Base-by-base conservation (phyloP, 2,888 invertebrate genomes). In the Scaptomyza flava region DNA sequence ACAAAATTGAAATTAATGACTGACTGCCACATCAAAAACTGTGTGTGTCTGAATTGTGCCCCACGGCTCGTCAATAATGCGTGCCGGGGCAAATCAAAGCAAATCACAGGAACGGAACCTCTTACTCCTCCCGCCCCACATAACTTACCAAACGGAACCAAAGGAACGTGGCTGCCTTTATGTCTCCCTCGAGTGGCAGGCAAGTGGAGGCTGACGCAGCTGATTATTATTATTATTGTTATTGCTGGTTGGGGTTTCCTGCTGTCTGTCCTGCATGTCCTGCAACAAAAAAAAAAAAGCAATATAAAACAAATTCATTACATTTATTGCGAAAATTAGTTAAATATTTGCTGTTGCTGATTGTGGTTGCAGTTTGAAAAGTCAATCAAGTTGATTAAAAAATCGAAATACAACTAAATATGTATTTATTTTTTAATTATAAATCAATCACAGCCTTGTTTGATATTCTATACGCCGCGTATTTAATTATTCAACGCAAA, bases 1-100 rank as follows among this genome's bases (percentile, higher is more conserved):
- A 52, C 71, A 66, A 77, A 78, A 82, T 82, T 79, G 79, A 82
- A 78, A 83, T 81, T 87, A 88, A 87, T 78, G 88, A 80, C 72
- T 73, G 70, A 58, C 47, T 71, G 67, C 64, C 51, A 36, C 34
- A 59, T 57, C 33, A 48, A 47, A 47, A 50, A 14, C 33, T 11
- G 14, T 50, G 14, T 50, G 31, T 3, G 47, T 17, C 6, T 36
- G 34, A 27, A 27, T 47, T 47, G 51, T 46, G 72, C 65, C 71
- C 73, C 73, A 71, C 68, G 66, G 79, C 72, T 54, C 73, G 64
- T 68, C 78, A 74, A 79, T 76, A 74, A 78, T 68, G 82, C 79
- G 79, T 82, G 82, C 76, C 69, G 68, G 70, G 72, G 60, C 78
- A 82, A 82, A 78, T 82, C 77, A 81, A 73, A 73, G 68, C 69